Conservation (phyloP, 2,797 vertebrate species). For the Labroides dimidiatus region DNA sequence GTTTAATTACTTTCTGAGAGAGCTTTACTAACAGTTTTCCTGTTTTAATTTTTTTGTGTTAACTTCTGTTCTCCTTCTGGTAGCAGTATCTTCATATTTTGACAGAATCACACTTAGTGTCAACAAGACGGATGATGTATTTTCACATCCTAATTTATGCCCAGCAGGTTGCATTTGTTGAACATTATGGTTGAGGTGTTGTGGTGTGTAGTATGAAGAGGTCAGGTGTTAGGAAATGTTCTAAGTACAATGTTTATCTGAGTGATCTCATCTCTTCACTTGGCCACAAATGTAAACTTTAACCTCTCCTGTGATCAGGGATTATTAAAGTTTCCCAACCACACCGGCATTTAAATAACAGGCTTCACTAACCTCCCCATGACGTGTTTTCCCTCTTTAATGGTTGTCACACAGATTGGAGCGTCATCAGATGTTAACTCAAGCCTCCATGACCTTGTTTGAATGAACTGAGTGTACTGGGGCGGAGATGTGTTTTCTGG, state of each 20-base stretch:
- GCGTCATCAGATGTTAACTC: constrained; percentile 25
- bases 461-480: constrained; percentile 4
- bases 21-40: too few relatives aligned
- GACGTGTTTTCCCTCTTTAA: background rate
- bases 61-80: too few relatives aligned
- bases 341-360: constrained; percentile 41
- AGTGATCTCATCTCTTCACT: constrained; percentile 41
- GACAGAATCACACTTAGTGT: background rate
- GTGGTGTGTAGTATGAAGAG: constrained; percentile 18
- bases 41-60: too few relatives aligned
- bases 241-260: constrained; percentile 24
- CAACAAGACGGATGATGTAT: background rate
- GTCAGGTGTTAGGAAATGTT: constrained; percentile 35
- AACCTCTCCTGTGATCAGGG: constrained; percentile 42
- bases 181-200: background rate
- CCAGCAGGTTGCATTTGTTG: background rate
- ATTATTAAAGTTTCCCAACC: constrained; percentile 57
- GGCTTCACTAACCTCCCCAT: constrained; percentile 48
- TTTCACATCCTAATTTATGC: background rate
- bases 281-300: constrained; percentile 52
- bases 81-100: background rate
- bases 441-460: constrained; percentile 19
- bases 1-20: too few relatives aligned
- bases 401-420: background rate
- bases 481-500: background rate